Conservation (phyloP, 2,888 invertebrate genomes). For the Ennomos erosarius region DNA sequence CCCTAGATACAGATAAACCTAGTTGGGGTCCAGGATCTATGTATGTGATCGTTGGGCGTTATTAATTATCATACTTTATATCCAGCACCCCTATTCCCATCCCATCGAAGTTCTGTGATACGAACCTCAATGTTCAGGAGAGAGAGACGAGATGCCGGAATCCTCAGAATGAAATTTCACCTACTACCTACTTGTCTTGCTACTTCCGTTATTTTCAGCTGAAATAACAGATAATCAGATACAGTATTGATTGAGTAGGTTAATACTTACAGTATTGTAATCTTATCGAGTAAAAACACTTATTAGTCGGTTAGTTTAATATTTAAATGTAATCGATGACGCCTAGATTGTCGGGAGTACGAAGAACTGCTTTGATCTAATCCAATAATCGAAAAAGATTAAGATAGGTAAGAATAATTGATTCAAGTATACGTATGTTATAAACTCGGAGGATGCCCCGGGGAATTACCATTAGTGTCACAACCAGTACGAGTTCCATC, state of each 20-base stretch:
- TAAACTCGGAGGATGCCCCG: background rate
- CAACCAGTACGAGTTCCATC: no score
- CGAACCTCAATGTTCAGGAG: no score
- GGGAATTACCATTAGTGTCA: slow-evolving; percentile 14
- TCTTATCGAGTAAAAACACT: slow-evolving; percentile 27
- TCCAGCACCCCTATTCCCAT: no score
- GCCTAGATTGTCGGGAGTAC: slow-evolving; percentile 50
- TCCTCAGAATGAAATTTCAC: no score
- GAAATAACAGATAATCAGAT: slow-evolving; percentile 3
- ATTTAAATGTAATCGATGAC: slow-evolving; percentile 37
- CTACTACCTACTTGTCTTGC: no score
- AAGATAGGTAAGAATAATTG: slow-evolving; percentile 23
- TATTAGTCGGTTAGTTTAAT: slow-evolving; percentile 9
- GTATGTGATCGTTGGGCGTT: no score
- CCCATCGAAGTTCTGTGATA: no score
- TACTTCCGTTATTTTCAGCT: background rate
- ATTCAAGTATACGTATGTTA: slow-evolving; percentile 2
- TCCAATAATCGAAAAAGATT: slow-evolving; percentile 45
- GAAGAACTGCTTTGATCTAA: slow-evolving; percentile 61
- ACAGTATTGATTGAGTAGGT: background rate
- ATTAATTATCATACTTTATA: no score
- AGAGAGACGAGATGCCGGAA: no score
- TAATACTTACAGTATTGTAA: slow-evolving; percentile 7
- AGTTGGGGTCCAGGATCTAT: no score
- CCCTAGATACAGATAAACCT: no score